These are phyloP conservation scores for Horisme vitalbata DNA, from an alignment of 2,888 invertebrate genomes.

Conservation along the genomic window DNA sequence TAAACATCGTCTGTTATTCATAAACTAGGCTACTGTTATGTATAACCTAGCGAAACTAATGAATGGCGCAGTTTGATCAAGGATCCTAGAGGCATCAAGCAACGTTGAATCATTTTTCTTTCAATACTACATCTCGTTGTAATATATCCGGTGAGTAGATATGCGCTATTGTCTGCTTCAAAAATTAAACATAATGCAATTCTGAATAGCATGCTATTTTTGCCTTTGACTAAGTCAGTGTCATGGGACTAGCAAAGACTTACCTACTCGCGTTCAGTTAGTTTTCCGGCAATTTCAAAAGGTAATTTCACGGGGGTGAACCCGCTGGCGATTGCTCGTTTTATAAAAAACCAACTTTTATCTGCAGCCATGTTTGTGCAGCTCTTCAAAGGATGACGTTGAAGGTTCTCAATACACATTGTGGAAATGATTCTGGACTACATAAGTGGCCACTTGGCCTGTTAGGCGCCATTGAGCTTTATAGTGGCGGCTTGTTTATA, in stretches of 20 bases:
- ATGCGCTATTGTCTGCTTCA: too few species aligned
- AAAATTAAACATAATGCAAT: too few species aligned
- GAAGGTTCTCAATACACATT: constrained; percentile 15
- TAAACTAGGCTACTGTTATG: too few species aligned
- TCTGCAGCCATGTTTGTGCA: constrained; percentile 25
- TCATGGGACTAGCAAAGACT: constrained; percentile 4
- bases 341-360: constrained; percentile 24
- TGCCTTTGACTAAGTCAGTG: too few species aligned
- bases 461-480: constrained; percentile 12
- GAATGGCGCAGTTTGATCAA: too few species aligned
- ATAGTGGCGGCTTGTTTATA: neutral
- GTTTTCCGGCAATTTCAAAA: constrained; percentile 22
- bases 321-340: constrained; percentile 20
- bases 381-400: constrained; percentile 22
- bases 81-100: too few species aligned
- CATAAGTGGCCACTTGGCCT: constrained; percentile 12
- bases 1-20: too few species aligned
- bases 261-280: constrained; percentile 16
- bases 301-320: constrained; percentile 26
- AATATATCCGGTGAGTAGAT: too few species aligned
- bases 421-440: constrained; percentile 18
- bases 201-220: too few species aligned
- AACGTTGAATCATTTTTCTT: too few species aligned
- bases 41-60: too few species aligned
- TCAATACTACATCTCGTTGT: too few species aligned